Evolutionary conservation across 2,888 invertebrate species (phyloP), one percentile per base, ranked within the genome.

Genomic region (Drosophila melanosoma): DNA sequence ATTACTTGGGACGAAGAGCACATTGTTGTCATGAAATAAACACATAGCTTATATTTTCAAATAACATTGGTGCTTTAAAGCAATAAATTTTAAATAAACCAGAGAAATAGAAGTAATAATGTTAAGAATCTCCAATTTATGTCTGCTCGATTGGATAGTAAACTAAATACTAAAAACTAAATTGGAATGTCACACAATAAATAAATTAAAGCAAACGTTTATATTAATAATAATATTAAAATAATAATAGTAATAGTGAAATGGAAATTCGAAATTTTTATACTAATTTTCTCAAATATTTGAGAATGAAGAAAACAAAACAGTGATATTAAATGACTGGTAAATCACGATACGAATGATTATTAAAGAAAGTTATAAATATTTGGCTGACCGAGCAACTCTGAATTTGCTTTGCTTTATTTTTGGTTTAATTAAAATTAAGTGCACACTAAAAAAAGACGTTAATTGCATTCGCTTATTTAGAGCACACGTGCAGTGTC

Each of bases 391-490:
- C 2, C 17, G 23, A 17, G 23, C 17, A 36, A 23, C 20, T 23
- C 10, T 26, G 23, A 0, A n/a, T 12, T 20, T 7, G 1, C 32
- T 33, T 12, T 33, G 40, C 45, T 45, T 26, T 32, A 36, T n/a
- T 36, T 38, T 17, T n/a, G 17, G 33, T 58, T 65, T 69, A 81
- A 81, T 76, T 81, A 67, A 72, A 73, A 67, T 78, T 76, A 69
- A 76, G 69, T 54, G 65, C 45, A 38, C 26, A 35, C 72, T 65
- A 75, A 72, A 81, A 60, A 59, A 66, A 67, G 76, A 63, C 65
- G 54, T 76, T 85, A 88, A 87, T 85, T 79, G 81, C 81, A 62
- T 78, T 70, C 20, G 52, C 65, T 71, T 70, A 75, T 74, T 74
- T 63, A 69, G 59, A 15, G 32, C 57, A 36, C 33, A 56, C 17